Percentiles rank a stretch among this genome's conserved stretches.
These are phyloP conservation scores for Dendropsophus ebraccatus DNA, from an alignment of 2,113 vertebrate species.

Conservation along the genomic window DNA sequence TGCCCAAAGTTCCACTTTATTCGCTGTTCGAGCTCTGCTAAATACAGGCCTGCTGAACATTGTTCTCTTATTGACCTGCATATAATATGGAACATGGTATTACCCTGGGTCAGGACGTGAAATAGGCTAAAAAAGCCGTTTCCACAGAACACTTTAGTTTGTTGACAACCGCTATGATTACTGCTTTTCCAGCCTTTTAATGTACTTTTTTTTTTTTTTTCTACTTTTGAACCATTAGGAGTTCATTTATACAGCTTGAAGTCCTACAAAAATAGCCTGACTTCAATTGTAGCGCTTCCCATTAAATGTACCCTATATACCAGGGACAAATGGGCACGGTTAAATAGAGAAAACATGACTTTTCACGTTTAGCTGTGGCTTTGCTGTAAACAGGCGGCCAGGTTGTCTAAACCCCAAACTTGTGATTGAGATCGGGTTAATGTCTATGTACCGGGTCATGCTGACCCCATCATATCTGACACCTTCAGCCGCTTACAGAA, in stretches of 20 bases:
- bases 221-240: not conserved
- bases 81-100: not conserved
- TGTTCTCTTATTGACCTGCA: not conserved
- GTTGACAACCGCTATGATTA: not conserved
- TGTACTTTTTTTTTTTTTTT: not conserved
- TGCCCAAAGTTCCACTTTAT: too few relatives aligned
- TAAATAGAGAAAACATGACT: not conserved
- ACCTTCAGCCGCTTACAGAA: not conserved
- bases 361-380: not conserved
- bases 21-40: too few relatives aligned
- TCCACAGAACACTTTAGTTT: not conserved
- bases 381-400: not conserved
- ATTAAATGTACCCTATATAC: not conserved
- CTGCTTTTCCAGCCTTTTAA: conserved; percentile 2
- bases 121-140: not conserved
- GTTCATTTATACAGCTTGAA: not conserved
- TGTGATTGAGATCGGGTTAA: not conserved
- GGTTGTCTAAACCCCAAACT: not conserved
- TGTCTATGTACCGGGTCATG: not conserved
- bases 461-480: not conserved
- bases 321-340: not conserved
- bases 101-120: not conserved
- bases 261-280: not conserved
- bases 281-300: not conserved
- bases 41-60: too few relatives aligned